These are phyloP conservation scores for Characodon lateralis DNA, from an alignment of 2,797 vertebrate genomes.

Conservation along the genomic window DNA sequence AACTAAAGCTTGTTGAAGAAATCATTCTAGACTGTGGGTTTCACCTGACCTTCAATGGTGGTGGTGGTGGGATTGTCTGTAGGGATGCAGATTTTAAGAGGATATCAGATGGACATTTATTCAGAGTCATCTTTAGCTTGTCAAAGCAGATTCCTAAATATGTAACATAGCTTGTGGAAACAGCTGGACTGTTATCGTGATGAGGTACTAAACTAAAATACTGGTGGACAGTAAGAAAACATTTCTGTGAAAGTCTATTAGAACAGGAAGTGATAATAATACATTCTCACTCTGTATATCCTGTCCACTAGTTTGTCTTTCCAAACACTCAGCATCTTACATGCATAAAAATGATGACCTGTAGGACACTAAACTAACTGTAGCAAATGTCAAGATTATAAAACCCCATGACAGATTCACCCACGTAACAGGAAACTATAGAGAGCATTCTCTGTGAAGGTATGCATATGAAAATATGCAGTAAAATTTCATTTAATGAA, in stretches of 20 bases:
- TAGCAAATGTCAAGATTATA: too few species aligned
- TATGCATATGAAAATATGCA: too few species aligned
- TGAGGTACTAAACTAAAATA: neutral
- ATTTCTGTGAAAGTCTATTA: constrained; percentile 5
- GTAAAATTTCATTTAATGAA: too few species aligned
- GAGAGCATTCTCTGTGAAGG: too few species aligned
- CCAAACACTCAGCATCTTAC: constrained; percentile 5
- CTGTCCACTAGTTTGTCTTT: constrained; percentile 7
- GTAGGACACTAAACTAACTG: too few species aligned
- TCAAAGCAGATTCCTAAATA: neutral
- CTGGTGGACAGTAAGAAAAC: too few species aligned
- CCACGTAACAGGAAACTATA: too few species aligned
- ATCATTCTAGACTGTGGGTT: constrained; percentile 3
- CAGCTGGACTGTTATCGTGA: neutral
- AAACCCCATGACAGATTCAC: too few species aligned
- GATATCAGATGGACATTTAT: neutral
- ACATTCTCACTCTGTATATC: neutral
- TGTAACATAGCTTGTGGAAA: neutral
- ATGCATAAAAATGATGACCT: constrained; percentile 24
- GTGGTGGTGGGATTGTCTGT: neutral
- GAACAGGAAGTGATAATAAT: neutral
- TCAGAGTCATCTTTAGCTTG: neutral
- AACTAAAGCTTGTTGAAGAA: constrained; percentile 2
- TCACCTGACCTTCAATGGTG: constrained; percentile 14
- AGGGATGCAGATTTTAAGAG: neutral